These are phyloP conservation scores for Tipula confusa DNA, from an alignment of 2,888 invertebrate species.

Conservation along the genomic window DNA sequence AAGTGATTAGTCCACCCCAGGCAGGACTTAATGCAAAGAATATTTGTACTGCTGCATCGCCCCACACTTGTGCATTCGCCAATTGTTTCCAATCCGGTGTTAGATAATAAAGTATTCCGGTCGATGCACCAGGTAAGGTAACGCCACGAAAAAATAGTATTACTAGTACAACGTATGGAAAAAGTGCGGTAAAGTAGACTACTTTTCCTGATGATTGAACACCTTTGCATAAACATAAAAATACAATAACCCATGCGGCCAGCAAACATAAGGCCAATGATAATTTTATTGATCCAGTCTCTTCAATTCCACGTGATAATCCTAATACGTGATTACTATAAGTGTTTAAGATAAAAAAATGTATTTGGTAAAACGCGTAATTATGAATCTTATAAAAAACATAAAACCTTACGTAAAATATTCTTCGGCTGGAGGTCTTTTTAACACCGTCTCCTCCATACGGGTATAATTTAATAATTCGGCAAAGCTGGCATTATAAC, in stretches of 20 bases:
- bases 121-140: conserved; percentile 70
- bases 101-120: conserved; percentile 73
- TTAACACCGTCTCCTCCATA: conserved; percentile 55
- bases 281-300: conserved; percentile 62
- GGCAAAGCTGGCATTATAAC: conserved; percentile 58
- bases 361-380: too few species aligned
- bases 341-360: background rate
- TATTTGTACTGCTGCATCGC: conserved; percentile 80
- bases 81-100: conserved; percentile 72
- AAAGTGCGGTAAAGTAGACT: conserved; percentile 71
- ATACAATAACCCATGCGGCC: conserved; percentile 73
- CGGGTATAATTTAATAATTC: conserved; percentile 54
- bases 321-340: conserved; percentile 52
- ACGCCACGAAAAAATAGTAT: conserved; percentile 74
- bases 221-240: conserved; percentile 72
- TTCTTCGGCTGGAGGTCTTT: conserved; percentile 66
- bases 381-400: too few species aligned
- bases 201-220: conserved; percentile 78
- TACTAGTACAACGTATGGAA: conserved; percentile 70
- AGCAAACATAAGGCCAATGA: conserved; percentile 70
- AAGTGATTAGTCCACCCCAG: conserved; percentile 81
- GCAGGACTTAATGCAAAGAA: conserved; percentile 83
- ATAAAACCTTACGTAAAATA: conserved; percentile 60
- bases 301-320: conserved; percentile 68
- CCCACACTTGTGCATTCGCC: conserved; percentile 71